phyloP scores from a whole-genome alignment of 2,888 invertebrate species.

The Brenthis daphne region DNA sequence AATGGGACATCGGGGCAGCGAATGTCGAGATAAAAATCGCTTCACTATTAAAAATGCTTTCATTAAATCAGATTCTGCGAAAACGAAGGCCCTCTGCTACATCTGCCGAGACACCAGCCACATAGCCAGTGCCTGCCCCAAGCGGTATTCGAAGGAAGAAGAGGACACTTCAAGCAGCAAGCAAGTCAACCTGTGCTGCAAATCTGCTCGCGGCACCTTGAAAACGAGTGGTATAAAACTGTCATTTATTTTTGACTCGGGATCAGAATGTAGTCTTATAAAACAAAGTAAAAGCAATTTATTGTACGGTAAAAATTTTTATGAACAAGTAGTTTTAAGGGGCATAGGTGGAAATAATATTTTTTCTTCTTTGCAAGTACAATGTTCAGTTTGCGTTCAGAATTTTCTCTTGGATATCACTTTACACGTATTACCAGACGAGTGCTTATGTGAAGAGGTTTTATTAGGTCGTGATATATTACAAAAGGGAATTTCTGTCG shows the following conservation, averaged over 20 bases:
- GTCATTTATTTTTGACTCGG: slow-evolving; percentile 31
- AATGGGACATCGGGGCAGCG: neutral
- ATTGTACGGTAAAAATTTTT: slow-evolving; percentile 33
- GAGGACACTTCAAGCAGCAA: neutral
- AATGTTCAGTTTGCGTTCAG: slow-evolving; percentile 3
- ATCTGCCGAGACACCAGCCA: neutral
- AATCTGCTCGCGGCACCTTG: slow-evolving; percentile 19
- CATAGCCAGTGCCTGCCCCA: neutral
- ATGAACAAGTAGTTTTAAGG: slow-evolving; percentile 34
- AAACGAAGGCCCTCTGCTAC: neutral
- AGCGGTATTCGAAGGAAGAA: neutral
- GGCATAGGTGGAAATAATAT: slow-evolving; percentile 37
- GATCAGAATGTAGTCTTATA: slow-evolving; percentile 27
- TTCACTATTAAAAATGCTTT: too few relatives aligned
- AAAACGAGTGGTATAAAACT: slow-evolving; percentile 29
- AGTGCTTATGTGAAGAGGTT: slow-evolving; percentile 7
- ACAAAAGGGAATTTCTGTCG: slow-evolving; percentile 14
- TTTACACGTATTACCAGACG: slow-evolving; percentile 25
- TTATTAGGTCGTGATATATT: slow-evolving; percentile 32
- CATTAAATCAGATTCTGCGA: neutral
- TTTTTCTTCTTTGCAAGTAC: slow-evolving; percentile 10
- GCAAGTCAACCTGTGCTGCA: neutral
- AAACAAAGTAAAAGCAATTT: slow-evolving; percentile 23
- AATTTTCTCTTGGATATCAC: neutral
- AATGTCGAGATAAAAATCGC: neutral